These are phyloP conservation scores for Prunella fulvescens DNA, from an alignment of 2,113 vertebrate species.

Conservation along the genomic window DNA sequence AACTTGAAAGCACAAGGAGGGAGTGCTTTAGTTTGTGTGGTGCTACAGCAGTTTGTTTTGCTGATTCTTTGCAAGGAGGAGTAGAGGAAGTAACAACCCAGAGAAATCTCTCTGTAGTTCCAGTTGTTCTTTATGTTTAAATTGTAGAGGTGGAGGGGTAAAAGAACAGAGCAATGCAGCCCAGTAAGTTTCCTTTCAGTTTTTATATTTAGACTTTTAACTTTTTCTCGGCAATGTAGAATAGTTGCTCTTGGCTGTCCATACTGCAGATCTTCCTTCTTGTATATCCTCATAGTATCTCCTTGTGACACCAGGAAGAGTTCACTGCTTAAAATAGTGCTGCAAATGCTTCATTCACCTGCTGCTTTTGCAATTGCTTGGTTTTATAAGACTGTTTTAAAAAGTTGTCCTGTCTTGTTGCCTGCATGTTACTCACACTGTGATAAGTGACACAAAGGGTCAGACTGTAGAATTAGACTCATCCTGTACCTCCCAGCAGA, in stretches of 20 bases:
- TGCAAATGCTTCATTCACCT: background rate
- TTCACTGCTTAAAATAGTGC: background rate
- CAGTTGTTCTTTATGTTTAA: background rate
- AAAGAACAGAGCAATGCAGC: background rate
- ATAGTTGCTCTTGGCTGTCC: background rate
- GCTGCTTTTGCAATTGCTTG: background rate
- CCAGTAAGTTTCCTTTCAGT: background rate
- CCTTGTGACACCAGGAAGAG: background rate
- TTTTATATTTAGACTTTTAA: background rate
- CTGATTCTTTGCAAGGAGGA: background rate
- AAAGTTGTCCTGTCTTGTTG: background rate
- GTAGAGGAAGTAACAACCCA: background rate
- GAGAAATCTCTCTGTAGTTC: background rate
- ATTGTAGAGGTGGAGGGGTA: background rate
- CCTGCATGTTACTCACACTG: background rate
- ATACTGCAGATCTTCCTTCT: background rate
- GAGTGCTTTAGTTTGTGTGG: background rate
- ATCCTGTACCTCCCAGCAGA: background rate
- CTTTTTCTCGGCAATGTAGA: background rate
- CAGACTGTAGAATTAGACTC: background rate
- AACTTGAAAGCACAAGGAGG: slow-evolving; percentile 37
- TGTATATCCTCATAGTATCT: background rate
- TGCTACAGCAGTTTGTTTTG: slow-evolving; percentile 2
- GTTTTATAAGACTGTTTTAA: background rate
- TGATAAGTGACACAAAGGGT: background rate